Conservation (phyloP, 2,888 invertebrate genomes). For the Pinctada fucata region DNA sequence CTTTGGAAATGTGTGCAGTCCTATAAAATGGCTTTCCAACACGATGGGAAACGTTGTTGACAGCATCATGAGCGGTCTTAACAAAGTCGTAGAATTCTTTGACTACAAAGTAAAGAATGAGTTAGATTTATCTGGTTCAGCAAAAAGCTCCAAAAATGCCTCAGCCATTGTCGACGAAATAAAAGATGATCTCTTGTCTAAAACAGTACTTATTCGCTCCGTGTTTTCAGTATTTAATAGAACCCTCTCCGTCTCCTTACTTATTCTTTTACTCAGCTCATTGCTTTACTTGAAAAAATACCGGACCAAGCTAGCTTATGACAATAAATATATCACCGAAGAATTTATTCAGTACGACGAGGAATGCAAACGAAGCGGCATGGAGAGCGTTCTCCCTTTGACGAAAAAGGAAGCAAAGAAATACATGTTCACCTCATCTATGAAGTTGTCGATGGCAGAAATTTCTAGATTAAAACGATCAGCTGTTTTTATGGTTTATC, state of each 20-base stretch:
- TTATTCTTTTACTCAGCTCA: slow-evolving; percentile 50
- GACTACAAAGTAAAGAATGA: not conserved
- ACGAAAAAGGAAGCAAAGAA: slow-evolving; percentile 59
- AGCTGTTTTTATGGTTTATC: slow-evolving; percentile 53
- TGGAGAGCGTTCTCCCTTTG: slow-evolving; percentile 59
- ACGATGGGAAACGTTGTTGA: not conserved
- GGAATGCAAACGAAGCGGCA: slow-evolving; percentile 42
- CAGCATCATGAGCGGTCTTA: not conserved
- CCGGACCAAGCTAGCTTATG: slow-evolving; percentile 62
- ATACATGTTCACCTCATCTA: slow-evolving; percentile 57
- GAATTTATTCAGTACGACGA: slow-evolving; percentile 58
- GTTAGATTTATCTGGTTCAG: slow-evolving; percentile 28
- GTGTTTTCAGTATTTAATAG: slow-evolving; percentile 37
- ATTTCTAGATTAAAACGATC: slow-evolving; percentile 53
- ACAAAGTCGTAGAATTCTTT: not conserved
- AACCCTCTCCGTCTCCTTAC: slow-evolving; percentile 43
- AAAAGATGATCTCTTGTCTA: slow-evolving; percentile 43
- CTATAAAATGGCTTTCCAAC: too few species aligned
- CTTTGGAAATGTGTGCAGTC: too few species aligned
- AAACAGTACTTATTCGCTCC: slow-evolving; percentile 32
- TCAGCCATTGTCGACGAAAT: slow-evolving; percentile 45
- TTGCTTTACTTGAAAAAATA: slow-evolving; percentile 56
- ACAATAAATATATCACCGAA: slow-evolving; percentile 66
- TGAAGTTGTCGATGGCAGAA: slow-evolving; percentile 53
- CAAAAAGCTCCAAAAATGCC: slow-evolving; percentile 41